Evolutionary conservation across 2,797 vertebrate species (phyloP).

Genomic region (Cyprinodon diabolis): DNA sequence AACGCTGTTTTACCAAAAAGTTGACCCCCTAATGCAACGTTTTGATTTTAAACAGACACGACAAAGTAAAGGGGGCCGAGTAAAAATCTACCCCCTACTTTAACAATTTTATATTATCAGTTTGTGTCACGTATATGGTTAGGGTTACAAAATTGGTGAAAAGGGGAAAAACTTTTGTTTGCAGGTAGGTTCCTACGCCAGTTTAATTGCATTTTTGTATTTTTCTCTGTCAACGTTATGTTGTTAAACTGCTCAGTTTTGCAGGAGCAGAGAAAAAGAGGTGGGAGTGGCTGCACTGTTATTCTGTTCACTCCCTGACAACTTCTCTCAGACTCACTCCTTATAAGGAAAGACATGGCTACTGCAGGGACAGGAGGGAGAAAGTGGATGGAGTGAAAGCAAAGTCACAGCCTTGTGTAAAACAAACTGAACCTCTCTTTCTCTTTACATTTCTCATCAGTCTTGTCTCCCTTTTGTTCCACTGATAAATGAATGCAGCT

Average conservation of each 20-base stretch:
- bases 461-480: constrained; percentile 25
- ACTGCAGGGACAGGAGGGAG: constrained; percentile 22
- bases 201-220: not conserved
- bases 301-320: constrained; percentile 76
- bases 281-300: constrained; percentile 55
- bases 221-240: not conserved
- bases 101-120: not conserved
- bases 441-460: constrained; percentile 35
- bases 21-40: not conserved
- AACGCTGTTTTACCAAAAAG: no score
- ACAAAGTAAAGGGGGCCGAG: not conserved
- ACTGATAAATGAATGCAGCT: constrained; percentile 31
- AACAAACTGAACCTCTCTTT: constrained; percentile 37
- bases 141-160: no score
- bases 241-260: constrained; percentile 4
- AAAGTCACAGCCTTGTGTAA: constrained; percentile 58
- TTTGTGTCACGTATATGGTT: not conserved
- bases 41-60: not conserved
- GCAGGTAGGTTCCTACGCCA: not conserved
- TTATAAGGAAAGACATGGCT: constrained; percentile 71
- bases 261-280: constrained; percentile 22
- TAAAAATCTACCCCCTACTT: not conserved
- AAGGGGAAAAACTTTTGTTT: not conserved
- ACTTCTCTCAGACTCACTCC: constrained; percentile 65
- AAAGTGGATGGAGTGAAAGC: constrained; percentile 39